phyloP scores from a whole-genome alignment of 2,113 vertebrate species.

The Ammodytes dubius region DNA sequence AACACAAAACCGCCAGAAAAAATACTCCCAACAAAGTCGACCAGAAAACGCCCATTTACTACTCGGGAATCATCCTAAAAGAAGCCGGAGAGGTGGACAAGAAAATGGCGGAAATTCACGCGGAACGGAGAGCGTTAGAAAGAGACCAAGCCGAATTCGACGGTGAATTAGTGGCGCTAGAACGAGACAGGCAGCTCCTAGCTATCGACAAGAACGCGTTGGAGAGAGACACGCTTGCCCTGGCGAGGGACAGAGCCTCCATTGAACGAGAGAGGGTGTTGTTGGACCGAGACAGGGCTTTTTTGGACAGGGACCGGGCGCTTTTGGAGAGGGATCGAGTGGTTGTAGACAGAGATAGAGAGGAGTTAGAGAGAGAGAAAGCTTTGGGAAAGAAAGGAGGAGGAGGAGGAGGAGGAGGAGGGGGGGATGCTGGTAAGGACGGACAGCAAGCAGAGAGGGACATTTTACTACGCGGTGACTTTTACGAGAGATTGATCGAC shows the following conservation, averaged over 20 bases:
- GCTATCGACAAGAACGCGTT: conserved; percentile 46
- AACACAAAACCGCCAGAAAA: too few relatives aligned
- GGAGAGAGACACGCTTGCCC: conserved; percentile 42
- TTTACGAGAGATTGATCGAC: conserved; percentile 8
- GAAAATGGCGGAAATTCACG: conserved; percentile 29
- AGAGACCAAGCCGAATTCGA: conserved; percentile 67
- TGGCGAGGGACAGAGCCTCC: conserved; percentile 63
- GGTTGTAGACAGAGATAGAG: conserved; percentile 17
- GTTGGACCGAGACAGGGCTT: conserved; percentile 5
- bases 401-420: background rate
- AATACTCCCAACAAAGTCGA: background rate
- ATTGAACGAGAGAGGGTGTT: conserved; percentile 51
- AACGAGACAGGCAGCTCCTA: conserved; percentile 57
- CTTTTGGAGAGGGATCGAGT: conserved; percentile 18
- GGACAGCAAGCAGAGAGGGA: conserved; percentile 39
- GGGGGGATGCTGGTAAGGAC: background rate
- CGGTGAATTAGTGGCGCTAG: conserved; percentile 60
- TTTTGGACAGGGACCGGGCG: conserved; percentile 14
- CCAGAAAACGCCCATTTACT: background rate
- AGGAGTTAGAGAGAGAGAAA: conserved; percentile 27
- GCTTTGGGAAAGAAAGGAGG: conserved; percentile 7
- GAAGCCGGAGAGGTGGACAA: conserved; percentile 32
- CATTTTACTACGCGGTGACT: conserved; percentile 6
- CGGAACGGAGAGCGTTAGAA: conserved; percentile 56
- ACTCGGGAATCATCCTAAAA: background rate